A percentile compares a stretch with the other conserved stretches of the same genome.
phyloP scores from a whole-genome alignment of 1,140 invertebrate species.

The Formica exsecta region DNA sequence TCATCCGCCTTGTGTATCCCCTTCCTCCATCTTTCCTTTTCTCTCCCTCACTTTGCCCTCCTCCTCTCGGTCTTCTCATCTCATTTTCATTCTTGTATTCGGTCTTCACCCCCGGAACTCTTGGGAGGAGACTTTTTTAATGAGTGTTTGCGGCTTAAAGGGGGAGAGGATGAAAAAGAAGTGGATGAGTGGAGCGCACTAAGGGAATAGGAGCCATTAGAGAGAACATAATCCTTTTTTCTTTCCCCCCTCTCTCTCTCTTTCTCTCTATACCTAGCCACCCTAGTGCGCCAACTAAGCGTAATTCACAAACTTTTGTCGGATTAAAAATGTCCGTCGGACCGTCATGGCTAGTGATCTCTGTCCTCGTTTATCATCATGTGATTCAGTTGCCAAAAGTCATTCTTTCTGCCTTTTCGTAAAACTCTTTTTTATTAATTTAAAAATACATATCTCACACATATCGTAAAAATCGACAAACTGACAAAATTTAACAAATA shows the following conservation, averaged over 20 bases:
- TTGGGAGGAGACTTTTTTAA: slow-evolving; percentile 67
- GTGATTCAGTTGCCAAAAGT: slow-evolving; percentile 15
- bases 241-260: not conserved
- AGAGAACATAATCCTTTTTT: slow-evolving; percentile 65
- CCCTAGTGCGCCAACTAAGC: slow-evolving; percentile 4
- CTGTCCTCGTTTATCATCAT: slow-evolving; percentile 55
- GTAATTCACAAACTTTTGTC: slow-evolving; percentile 65
- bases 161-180: slow-evolving; percentile 18
- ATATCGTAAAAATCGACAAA: not conserved
- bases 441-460: not conserved
- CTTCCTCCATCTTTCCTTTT: not conserved
- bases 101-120: slow-evolving; percentile 43
- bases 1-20: slow-evolving; percentile 34
- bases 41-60: not conserved
- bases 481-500: not conserved
- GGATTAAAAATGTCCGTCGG: slow-evolving; percentile 56
- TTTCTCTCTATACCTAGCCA: not conserved
- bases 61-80: slow-evolving; percentile 31
- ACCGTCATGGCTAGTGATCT: slow-evolving; percentile 38
- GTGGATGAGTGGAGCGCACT: slow-evolving; percentile 48
- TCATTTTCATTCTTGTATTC: slow-evolving; percentile 63
- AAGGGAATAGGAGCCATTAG: slow-evolving; percentile 64
- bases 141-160: slow-evolving; percentile 62
- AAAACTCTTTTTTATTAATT: not conserved
- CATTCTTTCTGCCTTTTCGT: not conserved